phyloP scores from a whole-genome alignment of 92 coral and sea anemone genomes.

The Actinostola sp. region DNA sequence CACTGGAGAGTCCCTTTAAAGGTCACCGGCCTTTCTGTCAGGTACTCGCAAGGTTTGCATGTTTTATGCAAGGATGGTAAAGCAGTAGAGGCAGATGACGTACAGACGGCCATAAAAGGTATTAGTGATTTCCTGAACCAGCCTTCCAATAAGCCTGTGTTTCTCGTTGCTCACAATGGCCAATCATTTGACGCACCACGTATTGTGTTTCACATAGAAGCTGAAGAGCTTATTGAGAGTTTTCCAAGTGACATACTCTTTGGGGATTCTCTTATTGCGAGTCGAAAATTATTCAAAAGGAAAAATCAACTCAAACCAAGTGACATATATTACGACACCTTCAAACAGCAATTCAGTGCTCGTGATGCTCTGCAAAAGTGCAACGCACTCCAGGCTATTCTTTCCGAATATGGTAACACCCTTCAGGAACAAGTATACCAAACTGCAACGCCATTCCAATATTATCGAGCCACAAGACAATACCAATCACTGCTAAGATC shows the following conservation, averaged over 20 bases:
- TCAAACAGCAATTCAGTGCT: neutral
- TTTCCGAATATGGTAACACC: too few relatives aligned
- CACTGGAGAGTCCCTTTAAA: too few relatives aligned
- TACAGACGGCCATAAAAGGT: neutral
- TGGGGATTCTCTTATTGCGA: neutral
- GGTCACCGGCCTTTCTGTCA: neutral
- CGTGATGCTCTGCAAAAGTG: neutral
- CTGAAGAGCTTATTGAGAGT: too few relatives aligned
- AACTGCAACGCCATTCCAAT: too few relatives aligned
- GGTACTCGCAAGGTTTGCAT: neutral
- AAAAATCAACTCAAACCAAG: too few relatives aligned
- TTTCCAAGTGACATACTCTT: neutral
- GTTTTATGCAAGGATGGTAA: neutral
- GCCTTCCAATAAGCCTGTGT: neutral
- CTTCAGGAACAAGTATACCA: too few relatives aligned
- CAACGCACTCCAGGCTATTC: conserved; percentile 1
- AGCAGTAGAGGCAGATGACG: neutral
- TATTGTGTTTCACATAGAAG: neutral
- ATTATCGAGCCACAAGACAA: too few relatives aligned
- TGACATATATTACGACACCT: neutral
- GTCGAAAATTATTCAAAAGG: neutral
- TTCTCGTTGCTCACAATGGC: neutral
- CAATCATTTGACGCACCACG: neutral
- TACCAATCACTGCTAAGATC: too few relatives aligned
- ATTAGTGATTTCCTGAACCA: neutral